Base-by-base conservation (phyloP, 1,140 invertebrate species). In the Saccostrea glomerata region DNA sequence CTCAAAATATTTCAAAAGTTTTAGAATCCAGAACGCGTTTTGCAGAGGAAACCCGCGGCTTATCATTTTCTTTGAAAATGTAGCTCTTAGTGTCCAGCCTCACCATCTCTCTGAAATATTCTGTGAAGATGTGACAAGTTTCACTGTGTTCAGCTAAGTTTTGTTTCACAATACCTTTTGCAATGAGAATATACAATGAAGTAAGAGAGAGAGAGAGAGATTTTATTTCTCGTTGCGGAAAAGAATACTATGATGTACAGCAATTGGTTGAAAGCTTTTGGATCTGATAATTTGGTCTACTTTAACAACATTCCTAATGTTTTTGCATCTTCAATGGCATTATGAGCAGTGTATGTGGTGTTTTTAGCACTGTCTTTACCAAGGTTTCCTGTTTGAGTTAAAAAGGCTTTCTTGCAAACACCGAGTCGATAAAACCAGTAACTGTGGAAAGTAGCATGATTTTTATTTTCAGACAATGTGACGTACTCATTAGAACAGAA, bases 1-100 rank as follows among this genome's bases (percentile, higher is more conserved):
- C 20, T 82, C 77, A 82, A 82, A 82, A 47, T 40, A 82, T 11
- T 85, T 55, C 17, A 85, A 56, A 85, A 85, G 84, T 17, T 85
- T 60, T 3, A 85, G 56, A 85, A 25, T 85, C 58, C 9, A 82
- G 17, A 25, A 85, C 23, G 5, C 77, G 9, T 12, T 82, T 82
- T 82, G 23, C 25, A 82, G 30, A 30, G 25, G 30, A 82, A 82
- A 82, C 40, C 77, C 77, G 4, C 15, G 77, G n/a, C 77, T 82
- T 0, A 17, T 23, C 77, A 25, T 47, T 47, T 47, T 47, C 47
- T 47, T 6, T 47, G 47, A 47, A 47, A 47, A 47, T 47, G 47
- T 47, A 47, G 47, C 47, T 47, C 84, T 17, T n/a, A 85, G 84
- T 36, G 0, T 56, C 84, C 84, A 85, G 60, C 84, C 56, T 56